phyloP scores from a whole-genome alignment of 2,888 invertebrate genomes.

The Clusia tigrina region DNA sequence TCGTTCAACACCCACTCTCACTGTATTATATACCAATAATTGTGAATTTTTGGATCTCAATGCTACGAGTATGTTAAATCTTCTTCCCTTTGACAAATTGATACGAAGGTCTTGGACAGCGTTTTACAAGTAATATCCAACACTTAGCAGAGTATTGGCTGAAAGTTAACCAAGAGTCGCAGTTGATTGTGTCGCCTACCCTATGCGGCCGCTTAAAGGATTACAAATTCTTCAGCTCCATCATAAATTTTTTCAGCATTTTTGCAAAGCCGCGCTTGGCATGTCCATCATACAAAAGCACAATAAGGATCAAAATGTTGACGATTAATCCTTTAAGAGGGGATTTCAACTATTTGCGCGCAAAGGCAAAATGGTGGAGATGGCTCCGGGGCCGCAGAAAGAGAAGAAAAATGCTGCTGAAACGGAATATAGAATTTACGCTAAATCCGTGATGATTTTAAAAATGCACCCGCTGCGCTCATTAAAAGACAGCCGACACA shows the following conservation, averaged over 20 bases:
- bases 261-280: constrained; percentile 5
- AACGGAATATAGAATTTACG: constrained; percentile 29
- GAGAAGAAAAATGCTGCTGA: constrained; percentile 10
- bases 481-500: constrained; percentile 11
- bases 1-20: too few species aligned
- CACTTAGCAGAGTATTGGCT: too few species aligned
- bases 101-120: too few species aligned
- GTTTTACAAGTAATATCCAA: too few species aligned
- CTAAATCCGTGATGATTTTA: constrained; percentile 34
- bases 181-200: not conserved
- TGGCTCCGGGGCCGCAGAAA: too few species aligned
- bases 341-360: constrained; percentile 34
- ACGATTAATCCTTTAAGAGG: constrained; percentile 40
- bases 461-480: constrained; percentile 29
- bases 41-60: too few species aligned
- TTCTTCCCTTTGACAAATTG: too few species aligned
- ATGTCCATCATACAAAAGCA: constrained; percentile 25
- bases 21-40: too few species aligned
- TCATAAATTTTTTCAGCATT: not conserved
- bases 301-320: constrained; percentile 33
- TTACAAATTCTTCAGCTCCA: not conserved
- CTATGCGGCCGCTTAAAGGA: not conserved
- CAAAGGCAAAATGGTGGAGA: constrained; percentile 28
- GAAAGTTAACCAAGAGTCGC: too few species aligned
- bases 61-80: too few species aligned